Evolutionary conservation across 2,888 invertebrate genomes (phyloP), one percentile per base, ranked within the genome.

Genomic region (Drosophila rellima): DNA sequence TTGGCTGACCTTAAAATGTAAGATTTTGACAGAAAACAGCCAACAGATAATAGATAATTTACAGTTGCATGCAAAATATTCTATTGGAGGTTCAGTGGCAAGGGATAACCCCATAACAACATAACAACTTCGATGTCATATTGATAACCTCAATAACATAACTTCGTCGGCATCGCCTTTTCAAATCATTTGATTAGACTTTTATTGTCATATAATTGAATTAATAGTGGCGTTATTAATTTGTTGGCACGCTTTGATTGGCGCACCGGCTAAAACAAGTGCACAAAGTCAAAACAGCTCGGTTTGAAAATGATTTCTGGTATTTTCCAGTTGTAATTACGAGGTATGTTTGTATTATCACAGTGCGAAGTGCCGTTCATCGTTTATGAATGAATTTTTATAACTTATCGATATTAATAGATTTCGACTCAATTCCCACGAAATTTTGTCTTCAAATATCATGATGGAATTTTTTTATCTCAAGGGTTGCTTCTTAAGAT

Each of bases 161-260:
- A 50, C 15, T 40, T 20, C 26, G 47, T 11, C 10, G 57, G n/a
- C 44, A 15, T 15, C 15, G 35, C 5, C 18, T 64, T 78, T 74
- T 66, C 74, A 84, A 81, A 82, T 75, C 76, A 78, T 54, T 85
- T 89, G 88, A 90, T 90, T 85, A 75, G 80, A 84, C 78, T 86
- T 90, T 90, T 81, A 90, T 90, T 90, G 88, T 81, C 84, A 77
- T 80, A 71, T 86, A 88, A 90, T 90, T 86, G 76, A 89, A 90
- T 90, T 82, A 82, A 85, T 84, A 72, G 60, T 72, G 72, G 26
- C 72, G 59, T 72, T 77, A 78, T 71, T 78, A 64, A 77, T 79
- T 86, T 86, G 78, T 42, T 73, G 68, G 39, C 78, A 66, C 82
- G 65, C 70, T 77, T 79, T 77, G 75, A 83, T 77, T 76, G 74